Percentiles rank a stretch among this genome's conserved stretches.
These are phyloP conservation scores for Delia radicum DNA, from an alignment of 1,140 invertebrate species.

Conservation along the genomic window DNA sequence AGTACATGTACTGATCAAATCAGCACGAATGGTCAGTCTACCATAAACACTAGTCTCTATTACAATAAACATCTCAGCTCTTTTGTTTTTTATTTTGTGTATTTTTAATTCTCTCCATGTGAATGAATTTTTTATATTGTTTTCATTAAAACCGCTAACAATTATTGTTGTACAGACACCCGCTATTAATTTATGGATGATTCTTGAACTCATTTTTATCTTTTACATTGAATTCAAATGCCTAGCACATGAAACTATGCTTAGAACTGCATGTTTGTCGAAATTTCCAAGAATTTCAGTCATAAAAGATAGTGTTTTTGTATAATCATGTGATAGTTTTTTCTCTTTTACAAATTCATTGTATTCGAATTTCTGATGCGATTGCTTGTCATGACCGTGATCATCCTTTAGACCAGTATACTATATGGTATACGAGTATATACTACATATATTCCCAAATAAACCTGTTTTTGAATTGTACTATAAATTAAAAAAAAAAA, in stretches of 20 bases:
- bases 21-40: no score
- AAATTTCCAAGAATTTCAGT: background rate
- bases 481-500: no score
- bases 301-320: background rate
- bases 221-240: background rate
- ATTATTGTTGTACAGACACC: background rate
- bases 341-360: background rate
- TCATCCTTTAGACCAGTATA: background rate
- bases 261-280: background rate
- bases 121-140: background rate
- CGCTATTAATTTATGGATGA: constrained; percentile 9
- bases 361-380: no score
- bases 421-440: background rate
- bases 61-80: no score
- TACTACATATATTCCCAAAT: background rate
- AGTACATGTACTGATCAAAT: no score
- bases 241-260: background rate
- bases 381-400: no score
- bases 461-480: background rate
- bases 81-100: no score
- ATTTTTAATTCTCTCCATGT: background rate
- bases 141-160: background rate
- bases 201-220: constrained; percentile 18
- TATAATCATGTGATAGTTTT: background rate
- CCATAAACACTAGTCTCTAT: no score